Evolutionary conservation across 2,797 vertebrate genomes (phyloP).

Genomic region (Danio aesculapii): DNA sequence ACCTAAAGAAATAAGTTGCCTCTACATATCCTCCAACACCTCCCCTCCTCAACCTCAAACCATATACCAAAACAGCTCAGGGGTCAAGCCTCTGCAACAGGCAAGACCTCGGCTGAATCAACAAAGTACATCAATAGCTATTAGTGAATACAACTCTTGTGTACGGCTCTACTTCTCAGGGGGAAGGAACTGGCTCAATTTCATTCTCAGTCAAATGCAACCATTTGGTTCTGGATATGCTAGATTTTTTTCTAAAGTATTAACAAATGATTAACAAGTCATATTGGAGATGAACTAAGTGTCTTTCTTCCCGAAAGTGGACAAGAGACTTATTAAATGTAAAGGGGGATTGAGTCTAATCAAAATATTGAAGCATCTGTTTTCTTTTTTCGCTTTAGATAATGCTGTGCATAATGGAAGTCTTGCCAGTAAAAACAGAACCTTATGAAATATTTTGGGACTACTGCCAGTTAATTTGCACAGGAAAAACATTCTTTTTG

Average conservation of each 20-base stretch:
- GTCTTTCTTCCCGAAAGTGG: not conserved
- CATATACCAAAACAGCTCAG: slow-evolving; percentile 76
- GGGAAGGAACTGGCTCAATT: slow-evolving; percentile 68
- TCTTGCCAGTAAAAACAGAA: slow-evolving; percentile 23
- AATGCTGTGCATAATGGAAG: slow-evolving; percentile 20
- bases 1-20: slow-evolving; percentile 69
- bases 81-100: slow-evolving; percentile 78
- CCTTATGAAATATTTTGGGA: slow-evolving; percentile 6
- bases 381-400: slow-evolving; percentile 16
- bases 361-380: not conserved
- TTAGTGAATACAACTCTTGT: slow-evolving; percentile 85
- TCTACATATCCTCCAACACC: slow-evolving; percentile 70
- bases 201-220: slow-evolving; percentile 72
- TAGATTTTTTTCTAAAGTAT: slow-evolving; percentile 17
- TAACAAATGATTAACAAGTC: not conserved
- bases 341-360: slow-evolving; percentile 7
- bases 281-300: not conserved
- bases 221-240: slow-evolving; percentile 44
- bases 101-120: slow-evolving; percentile 71
- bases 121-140: slow-evolving; percentile 79
- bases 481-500: slow-evolving; percentile 15
- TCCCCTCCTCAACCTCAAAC: slow-evolving; percentile 74
- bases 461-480: slow-evolving; percentile 15
- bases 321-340: slow-evolving; percentile 8
- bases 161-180: slow-evolving; percentile 64